A percentile compares a stretch with the other conserved stretches of the same genome.
Evolutionary conservation across 2,113 vertebrate genomes (phyloP).

Genomic region (Ameiurus melas): DNA sequence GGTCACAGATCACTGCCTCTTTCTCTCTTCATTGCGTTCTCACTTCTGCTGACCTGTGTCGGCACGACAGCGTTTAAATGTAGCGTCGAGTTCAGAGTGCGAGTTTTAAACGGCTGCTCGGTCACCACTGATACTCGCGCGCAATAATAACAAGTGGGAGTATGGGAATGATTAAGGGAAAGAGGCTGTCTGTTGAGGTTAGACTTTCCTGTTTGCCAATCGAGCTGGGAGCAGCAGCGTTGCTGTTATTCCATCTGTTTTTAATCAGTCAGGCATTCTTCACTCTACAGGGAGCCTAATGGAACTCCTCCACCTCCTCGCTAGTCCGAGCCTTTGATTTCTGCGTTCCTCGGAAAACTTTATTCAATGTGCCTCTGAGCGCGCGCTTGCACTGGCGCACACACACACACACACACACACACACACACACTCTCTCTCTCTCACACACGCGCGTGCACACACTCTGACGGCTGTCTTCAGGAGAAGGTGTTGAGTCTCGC

Average conservation of each 20-base stretch:
- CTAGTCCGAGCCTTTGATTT: conserved; percentile 72
- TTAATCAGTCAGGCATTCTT: conserved; percentile 83
- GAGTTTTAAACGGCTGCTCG: conserved; percentile 64
- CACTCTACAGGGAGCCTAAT: conserved; percentile 74
- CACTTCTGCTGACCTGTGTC: conserved; percentile 7
- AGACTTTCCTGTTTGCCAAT: conserved; percentile 86
- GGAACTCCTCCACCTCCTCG: conserved; percentile 73
- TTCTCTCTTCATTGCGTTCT: conserved; percentile 1
- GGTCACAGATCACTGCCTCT: neutral
- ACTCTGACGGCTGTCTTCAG: conserved; percentile 21
- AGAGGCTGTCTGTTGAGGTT: conserved; percentile 77
- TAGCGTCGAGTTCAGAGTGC: conserved; percentile 38
- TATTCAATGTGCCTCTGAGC: conserved; percentile 28
- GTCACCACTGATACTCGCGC: conserved; percentile 62
- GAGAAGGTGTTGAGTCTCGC: conserved; percentile 3
- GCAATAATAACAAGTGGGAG: conserved; percentile 76
- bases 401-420: no score
- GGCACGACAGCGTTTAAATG: neutral
- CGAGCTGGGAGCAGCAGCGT: conserved; percentile 79
- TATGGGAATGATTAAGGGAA: conserved; percentile 82
- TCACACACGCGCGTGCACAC: neutral
- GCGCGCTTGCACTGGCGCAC: conserved; percentile 14
- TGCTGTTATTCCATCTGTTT: conserved; percentile 86
- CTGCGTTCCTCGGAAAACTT: conserved; percentile 55
- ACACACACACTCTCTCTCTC: neutral